Conservation (phyloP, 2,113 vertebrate genomes). For the Psilopogon haemacephalus region DNA sequence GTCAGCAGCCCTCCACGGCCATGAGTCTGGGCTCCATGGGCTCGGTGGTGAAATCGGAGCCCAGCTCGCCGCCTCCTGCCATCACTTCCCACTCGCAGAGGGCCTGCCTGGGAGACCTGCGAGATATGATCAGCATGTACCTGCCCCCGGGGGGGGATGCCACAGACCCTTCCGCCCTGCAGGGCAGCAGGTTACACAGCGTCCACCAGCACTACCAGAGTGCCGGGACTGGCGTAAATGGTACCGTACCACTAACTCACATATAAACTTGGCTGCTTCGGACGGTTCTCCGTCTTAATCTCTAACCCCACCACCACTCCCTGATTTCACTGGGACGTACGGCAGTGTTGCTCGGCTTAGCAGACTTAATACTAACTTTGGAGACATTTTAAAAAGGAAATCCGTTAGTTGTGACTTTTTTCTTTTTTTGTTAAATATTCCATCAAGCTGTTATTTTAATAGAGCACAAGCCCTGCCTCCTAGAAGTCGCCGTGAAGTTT, state of each 20-base stretch:
- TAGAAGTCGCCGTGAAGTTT: slow-evolving; percentile 30
- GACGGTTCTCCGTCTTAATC: neutral
- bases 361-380: slow-evolving; percentile 52
- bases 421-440: neutral
- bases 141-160: slow-evolving; percentile 94
- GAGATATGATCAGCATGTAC: slow-evolving; percentile 99
- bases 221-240: slow-evolving; percentile 91
- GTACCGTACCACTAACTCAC: slow-evolving; percentile 96
- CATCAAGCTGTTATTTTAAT: slow-evolving; percentile 38
- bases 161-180: slow-evolving; percentile 87
- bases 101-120: slow-evolving; percentile 94
- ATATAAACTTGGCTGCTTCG: slow-evolving; percentile 78
- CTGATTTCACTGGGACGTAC: slow-evolving; percentile 54
- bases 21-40: slow-evolving; percentile 91
- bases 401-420: slow-evolving; percentile 70
- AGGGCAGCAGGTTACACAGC: slow-evolving; percentile 90
- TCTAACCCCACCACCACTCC: neutral
- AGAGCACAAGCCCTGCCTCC: slow-evolving; percentile 42
- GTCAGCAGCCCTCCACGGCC: slow-evolving; percentile 86
- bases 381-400: slow-evolving; percentile 47
- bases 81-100: slow-evolving; percentile 95
- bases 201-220: slow-evolving; percentile 97
- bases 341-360: slow-evolving; percentile 51
- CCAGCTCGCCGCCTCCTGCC: slow-evolving; percentile 93
- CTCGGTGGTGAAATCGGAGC: slow-evolving; percentile 93